A percentile compares a stretch with the other conserved stretches of the same genome.
Evolutionary conservation across 2,888 invertebrate genomes (phyloP).

Genomic region (Lycaena phlaeas): DNA sequence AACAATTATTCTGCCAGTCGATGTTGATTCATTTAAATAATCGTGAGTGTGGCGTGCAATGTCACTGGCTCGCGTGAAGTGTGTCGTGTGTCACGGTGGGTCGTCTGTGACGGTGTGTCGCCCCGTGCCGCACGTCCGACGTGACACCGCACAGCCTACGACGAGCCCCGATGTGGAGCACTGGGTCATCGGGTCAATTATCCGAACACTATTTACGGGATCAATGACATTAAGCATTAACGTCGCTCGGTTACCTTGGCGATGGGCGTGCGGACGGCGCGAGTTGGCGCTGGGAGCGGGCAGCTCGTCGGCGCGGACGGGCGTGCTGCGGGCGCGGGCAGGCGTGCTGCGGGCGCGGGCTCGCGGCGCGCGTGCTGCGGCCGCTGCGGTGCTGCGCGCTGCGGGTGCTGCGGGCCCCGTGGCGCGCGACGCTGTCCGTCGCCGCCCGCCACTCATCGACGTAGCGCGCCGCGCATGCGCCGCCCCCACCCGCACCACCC

Average conservation of each 20-base stretch:
- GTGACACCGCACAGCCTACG: background rate
- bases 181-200: conserved; percentile 14
- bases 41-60: too few relatives aligned
- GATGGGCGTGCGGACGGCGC: background rate
- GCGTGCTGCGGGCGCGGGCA: conserved; percentile 17
- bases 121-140: too few relatives aligned
- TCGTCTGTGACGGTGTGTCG: too few relatives aligned
- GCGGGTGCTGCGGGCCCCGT: conserved; percentile 16
- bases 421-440: conserved; percentile 15
- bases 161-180: background rate
- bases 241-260: background rate
- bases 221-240: conserved; percentile 8
- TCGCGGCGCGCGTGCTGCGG: too few relatives aligned
- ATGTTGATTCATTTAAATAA: too few relatives aligned
- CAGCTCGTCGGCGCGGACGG: conserved; percentile 3
- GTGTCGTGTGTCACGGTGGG: too few relatives aligned
- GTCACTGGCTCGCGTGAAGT: too few relatives aligned
- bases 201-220: conserved; percentile 1
- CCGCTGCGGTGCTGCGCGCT: conserved; percentile 11
- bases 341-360: conserved; percentile 9
- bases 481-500: conserved; percentile 4
- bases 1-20: too few relatives aligned
- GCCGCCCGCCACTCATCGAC: conserved; percentile 11
- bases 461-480: conserved; percentile 15
- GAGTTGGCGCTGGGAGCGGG: too few relatives aligned